A percentile compares a stretch with the other conserved stretches of the same genome.
Evolutionary conservation across 1,140 invertebrate genomes (phyloP).

Genomic region (Euwallacea similis): DNA sequence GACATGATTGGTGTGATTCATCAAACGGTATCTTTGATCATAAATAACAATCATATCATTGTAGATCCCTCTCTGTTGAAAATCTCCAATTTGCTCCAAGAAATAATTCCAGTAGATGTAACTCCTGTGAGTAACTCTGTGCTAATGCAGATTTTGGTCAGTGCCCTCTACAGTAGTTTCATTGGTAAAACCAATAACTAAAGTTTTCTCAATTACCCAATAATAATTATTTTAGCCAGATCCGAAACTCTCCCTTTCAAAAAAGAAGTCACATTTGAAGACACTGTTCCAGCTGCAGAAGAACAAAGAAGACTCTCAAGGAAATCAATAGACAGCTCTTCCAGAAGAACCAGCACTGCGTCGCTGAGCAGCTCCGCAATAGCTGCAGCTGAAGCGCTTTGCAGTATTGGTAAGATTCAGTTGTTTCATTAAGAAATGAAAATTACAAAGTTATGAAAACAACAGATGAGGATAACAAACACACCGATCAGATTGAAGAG

Average conservation of each 20-base stretch:
- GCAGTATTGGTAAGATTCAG: slow-evolving; percentile 58
- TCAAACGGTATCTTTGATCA: neutral
- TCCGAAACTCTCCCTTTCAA: slow-evolving; percentile 18
- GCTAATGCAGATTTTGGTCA: slow-evolving; percentile 67
- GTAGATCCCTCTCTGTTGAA: slow-evolving; percentile 59
- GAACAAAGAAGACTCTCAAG: neutral
- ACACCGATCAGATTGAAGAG: slow-evolving; percentile 67
- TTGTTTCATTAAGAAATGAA: too few species aligned
- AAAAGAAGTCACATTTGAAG: slow-evolving; percentile 35
- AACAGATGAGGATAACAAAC: slow-evolving; percentile 70
- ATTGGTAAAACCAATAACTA: slow-evolving; percentile 41
- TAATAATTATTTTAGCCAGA: slow-evolving; percentile 12
- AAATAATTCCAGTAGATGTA: slow-evolving; percentile 66
- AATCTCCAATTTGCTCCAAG: slow-evolving; percentile 61
- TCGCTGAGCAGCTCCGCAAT: slow-evolving; percentile 47
- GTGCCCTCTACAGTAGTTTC: slow-evolving; percentile 61
- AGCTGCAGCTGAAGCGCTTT: slow-evolving; percentile 72
- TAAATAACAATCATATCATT: neutral
- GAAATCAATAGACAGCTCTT: neutral
- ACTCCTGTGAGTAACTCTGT: slow-evolving; percentile 66
- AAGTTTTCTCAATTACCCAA: neutral
- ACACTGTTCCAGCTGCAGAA: neutral
- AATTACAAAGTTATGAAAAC: neutral
- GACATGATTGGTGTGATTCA: slow-evolving; percentile 56
- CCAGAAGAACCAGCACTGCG: neutral